Evolutionary conservation across 2,888 invertebrate genomes (phyloP), one percentile per base, ranked within the genome.

Genomic region (Hypomecis atomaria): DNA sequence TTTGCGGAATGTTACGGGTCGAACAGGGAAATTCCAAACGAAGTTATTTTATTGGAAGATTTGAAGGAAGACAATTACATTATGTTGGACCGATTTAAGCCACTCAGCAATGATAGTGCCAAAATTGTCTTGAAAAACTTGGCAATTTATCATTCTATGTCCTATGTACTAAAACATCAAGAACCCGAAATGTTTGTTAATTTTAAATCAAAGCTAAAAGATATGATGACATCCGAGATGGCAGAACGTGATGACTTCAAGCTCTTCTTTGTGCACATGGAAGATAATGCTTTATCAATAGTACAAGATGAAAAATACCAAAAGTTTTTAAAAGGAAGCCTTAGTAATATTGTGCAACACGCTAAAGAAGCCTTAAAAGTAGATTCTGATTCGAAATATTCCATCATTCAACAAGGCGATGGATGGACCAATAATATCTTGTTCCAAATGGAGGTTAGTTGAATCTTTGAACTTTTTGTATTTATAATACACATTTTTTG

Each of bases 61-160:
- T 67, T 88, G 2, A 72, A 73, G 0, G 63, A 63, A 2, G 68
- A 66, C 3, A 67, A 78, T n/a, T 85, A 73, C 66, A 52, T 56
- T 0, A 83, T 86, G 74, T 47, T 83, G 0, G 78, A 86, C 52
- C 78, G 82, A 69, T 77, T 78, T 11, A 58, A 75, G 8, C 59
- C 82, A 0, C 65, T 87, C 0, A 66, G 74, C 0, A 59, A 81
- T 37, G 79, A 83, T 0, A 70, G 69, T 38, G 70, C 86, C 0
- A 78, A 70, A 66, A 58, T 78, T 10, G 74, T 79, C 0, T 62
- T 88, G 0, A 82, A 77, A 64, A 80, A 78, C 62, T 69, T 87
- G 34, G 86, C 84, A 3, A 74, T 70, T 5, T 76, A 74, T 2
- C 87, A 88, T 71, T 79, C 86, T 0, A 62, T 86, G 7, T 86